Evolutionary conservation across 2,888 invertebrate species (phyloP), one percentile per base, ranked within the genome.

Genomic region (Drosophila affinis): DNA sequence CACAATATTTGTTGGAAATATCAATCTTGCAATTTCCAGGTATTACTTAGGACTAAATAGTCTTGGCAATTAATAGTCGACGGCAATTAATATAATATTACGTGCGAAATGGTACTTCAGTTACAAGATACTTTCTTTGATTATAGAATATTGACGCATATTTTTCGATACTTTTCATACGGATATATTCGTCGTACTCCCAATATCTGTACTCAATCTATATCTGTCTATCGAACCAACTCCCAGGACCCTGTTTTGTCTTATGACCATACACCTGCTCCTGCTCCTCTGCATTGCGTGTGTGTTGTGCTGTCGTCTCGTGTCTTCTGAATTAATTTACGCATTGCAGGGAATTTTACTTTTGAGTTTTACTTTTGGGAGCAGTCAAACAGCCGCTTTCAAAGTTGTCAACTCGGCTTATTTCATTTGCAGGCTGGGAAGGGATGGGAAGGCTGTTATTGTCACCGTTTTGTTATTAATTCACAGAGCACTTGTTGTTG

Each of bases 371-470:
- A 61, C 53, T 54, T 67, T 72, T 56, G 52, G 70, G 61, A 47
- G 45, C 54, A 49, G 51, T 34, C 39, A 24, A 61, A 57, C 58
- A 61, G 59, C 58, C 46, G 59, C 83, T 60, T 79, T 62, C 51
- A 18, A 74, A 72, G 73, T 79, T 88, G 87, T 85, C 79, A 88
- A 81, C 82, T 81, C 77, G 86, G 76, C 87, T 81, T 72, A 87
- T 84, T 88, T 81, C 75, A 81, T 84, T 88, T 72, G 34, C 56
- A 49, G 24, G 7, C 6, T 1, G 27, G 27, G 1, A 1, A 7
- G 27, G 59, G 7, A 27, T 6, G 27, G 27, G 6, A 0, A 7
- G 27, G 59, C 57, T 56, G 32, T 64, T 72, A 72, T 72, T 75
- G 63, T 64, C 71, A 60, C 64, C 72, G 76, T 69, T 46, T 62